Conservation (phyloP, 1,140 invertebrate genomes). For the Drosophila chauvacae region DNA sequence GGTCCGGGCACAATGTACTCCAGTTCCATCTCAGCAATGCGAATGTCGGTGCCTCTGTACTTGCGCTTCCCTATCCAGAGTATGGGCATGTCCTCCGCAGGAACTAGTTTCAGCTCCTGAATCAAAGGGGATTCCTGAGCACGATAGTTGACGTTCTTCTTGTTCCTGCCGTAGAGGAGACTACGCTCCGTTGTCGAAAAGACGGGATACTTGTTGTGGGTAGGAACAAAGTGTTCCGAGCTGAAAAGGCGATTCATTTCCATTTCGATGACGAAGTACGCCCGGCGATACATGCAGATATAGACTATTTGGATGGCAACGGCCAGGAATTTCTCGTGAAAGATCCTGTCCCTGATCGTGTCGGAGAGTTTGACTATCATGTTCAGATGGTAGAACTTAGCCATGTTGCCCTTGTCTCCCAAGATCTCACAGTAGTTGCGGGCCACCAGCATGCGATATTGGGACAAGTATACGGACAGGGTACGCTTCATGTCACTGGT, state of each 20-base stretch:
- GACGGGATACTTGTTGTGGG: constrained; percentile 31
- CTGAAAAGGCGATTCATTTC: constrained; percentile 78
- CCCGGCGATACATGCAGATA: constrained; percentile 71
- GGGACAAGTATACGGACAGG: constrained; percentile 64
- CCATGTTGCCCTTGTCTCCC: constrained; percentile 54
- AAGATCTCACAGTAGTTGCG: constrained; percentile 73
- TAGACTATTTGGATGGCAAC: constrained; percentile 68
- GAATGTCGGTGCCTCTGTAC: constrained; percentile 68
- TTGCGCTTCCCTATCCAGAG: constrained; percentile 78
- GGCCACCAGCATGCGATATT: constrained; percentile 75
- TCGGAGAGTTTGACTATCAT: constrained; percentile 56
- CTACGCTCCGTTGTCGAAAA: constrained; percentile 64
- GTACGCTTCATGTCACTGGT: constrained; percentile 67
- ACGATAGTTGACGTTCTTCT: constrained; percentile 68
- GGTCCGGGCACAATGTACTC: constrained; percentile 74
- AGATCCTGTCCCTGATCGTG: constrained; percentile 57
- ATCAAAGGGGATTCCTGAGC: constrained; percentile 70
- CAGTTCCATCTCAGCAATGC: constrained; percentile 69
- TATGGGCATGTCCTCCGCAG: constrained; percentile 64
- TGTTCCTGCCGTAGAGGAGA: constrained; percentile 69
- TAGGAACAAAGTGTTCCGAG: constrained; percentile 70
- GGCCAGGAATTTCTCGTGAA: constrained; percentile 72
- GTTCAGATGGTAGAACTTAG: constrained; percentile 64
- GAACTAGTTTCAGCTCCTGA: constrained; percentile 60
- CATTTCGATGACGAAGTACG: constrained; percentile 72